Conservation (phyloP, 2,888 invertebrate species). For the Ormia ochracea region DNA sequence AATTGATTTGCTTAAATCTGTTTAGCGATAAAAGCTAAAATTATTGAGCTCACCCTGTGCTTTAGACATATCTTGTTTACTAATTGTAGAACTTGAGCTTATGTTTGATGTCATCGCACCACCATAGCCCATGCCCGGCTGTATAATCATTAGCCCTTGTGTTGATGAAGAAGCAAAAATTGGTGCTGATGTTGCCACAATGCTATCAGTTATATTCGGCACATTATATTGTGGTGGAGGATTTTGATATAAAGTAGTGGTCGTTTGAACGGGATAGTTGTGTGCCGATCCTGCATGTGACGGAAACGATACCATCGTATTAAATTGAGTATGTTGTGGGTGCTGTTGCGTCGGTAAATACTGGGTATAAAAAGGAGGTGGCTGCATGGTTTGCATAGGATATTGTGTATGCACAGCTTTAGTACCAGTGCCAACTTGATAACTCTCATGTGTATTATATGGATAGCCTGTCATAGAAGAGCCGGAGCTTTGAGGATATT, state of each 20-base stretch:
- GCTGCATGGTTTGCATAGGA: constrained; percentile 42
- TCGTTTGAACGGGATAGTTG: constrained; percentile 45
- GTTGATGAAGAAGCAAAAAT: constrained; percentile 51
- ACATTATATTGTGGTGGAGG: constrained; percentile 54
- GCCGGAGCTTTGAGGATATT: constrained; percentile 36
- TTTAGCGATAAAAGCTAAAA: constrained; percentile 68
- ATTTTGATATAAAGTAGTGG: constrained; percentile 42
- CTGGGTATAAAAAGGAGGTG: constrained; percentile 40
- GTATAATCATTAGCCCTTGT: constrained; percentile 41
- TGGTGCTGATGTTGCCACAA: constrained; percentile 62
- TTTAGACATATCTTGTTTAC: constrained; percentile 60
- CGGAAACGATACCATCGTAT: constrained; percentile 59
- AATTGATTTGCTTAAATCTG: constrained; percentile 42
- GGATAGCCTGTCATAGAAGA: constrained; percentile 22
- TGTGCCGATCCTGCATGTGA: constrained; percentile 44
- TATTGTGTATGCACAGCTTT: constrained; percentile 25
- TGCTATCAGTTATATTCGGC: constrained; percentile 45
- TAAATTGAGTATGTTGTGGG: constrained; percentile 42
- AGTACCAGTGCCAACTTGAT: constrained; percentile 31
- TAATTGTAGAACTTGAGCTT: constrained; percentile 45
- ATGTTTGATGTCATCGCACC: constrained; percentile 57
- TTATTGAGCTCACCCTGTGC: constrained; percentile 73
- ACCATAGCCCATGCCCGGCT: constrained; percentile 33
- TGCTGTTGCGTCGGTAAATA: constrained; percentile 52
- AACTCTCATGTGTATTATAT: constrained; percentile 51